Conservation (phyloP, 2,113 vertebrate species). For the Zosterops borbonicus region DNA sequence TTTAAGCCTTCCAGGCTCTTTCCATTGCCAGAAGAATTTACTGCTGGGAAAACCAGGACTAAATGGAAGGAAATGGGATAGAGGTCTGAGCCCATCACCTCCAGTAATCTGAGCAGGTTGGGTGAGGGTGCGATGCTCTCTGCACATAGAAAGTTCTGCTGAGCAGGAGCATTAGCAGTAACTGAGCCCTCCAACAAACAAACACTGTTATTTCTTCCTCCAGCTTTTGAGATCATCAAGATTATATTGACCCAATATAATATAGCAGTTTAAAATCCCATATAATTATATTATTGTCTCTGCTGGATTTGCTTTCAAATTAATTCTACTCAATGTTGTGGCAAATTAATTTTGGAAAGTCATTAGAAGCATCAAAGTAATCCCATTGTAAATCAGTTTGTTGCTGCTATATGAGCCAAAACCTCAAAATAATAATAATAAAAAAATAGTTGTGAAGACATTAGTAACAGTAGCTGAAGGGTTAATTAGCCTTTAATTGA, state of each 20-base stretch:
- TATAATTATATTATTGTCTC: slow-evolving; percentile 10
- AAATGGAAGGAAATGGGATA: not conserved
- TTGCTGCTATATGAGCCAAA: not conserved
- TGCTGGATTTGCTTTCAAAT: slow-evolving; percentile 35
- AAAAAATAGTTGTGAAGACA: not conserved
- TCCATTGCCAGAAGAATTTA: not conserved
- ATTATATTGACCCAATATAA: not conserved
- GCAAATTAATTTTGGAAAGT: slow-evolving; percentile 55
- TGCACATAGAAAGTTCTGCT: not conserved
- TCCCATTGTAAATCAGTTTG: not conserved
- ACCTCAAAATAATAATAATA: not conserved
- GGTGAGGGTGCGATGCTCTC: accelerated
- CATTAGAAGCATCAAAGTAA: not conserved
- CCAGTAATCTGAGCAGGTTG: not conserved
- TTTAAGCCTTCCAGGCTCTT: not conserved
- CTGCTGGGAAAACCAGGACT: not conserved
- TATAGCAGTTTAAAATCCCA: slow-evolving; percentile 26
- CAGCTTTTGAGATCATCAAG: slow-evolving; percentile 29
- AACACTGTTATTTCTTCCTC: not conserved
- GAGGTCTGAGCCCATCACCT: not conserved
- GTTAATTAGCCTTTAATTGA: slow-evolving; percentile 62
- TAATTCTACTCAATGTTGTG: slow-evolving; percentile 35
- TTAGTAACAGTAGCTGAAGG: slow-evolving; percentile 38
- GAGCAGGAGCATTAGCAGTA: not conserved
- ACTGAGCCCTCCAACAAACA: not conserved